A percentile compares a stretch with the other conserved stretches of the same genome.
Evolutionary conservation across 2,888 invertebrate species (phyloP).

Genomic region (Holacanthella duospinosa): DNA sequence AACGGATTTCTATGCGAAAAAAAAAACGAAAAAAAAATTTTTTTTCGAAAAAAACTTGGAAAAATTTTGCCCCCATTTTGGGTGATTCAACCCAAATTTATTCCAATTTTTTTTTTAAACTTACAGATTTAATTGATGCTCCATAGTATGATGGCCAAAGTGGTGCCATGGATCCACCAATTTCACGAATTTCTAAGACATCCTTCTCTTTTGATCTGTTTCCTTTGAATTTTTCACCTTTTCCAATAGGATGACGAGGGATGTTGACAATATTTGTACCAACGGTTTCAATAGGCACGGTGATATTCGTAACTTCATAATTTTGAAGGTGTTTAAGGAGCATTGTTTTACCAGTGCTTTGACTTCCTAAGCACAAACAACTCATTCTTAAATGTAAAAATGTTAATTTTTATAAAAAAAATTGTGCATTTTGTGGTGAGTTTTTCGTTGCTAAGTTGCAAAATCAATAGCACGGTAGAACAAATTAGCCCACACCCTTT

Average conservation of each 20-base stretch:
- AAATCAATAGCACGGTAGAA: background rate
- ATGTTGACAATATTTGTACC: constrained; percentile 67
- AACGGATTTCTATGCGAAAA: too few relatives aligned
- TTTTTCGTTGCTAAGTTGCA: background rate
- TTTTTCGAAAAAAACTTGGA: background rate
- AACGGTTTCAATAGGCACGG: constrained; percentile 66
- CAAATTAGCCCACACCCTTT: background rate
- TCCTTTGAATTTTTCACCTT: constrained; percentile 43
- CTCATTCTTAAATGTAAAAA: background rate
- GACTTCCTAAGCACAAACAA: constrained; percentile 62
- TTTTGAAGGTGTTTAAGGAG: constrained; percentile 63
- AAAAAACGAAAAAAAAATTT: too few relatives aligned
- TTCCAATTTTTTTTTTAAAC: background rate
- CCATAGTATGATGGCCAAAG: constrained; percentile 65
- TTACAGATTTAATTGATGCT: constrained; percentile 11
- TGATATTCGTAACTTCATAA: constrained; percentile 54
- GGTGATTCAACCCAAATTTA: background rate
- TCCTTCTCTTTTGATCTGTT: too few relatives aligned
- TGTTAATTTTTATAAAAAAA: background rate
- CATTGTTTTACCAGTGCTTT: constrained; percentile 69
- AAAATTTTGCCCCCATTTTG: background rate
- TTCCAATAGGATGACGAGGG: constrained; percentile 41
- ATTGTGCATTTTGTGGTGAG: background rate
- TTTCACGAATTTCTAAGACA: constrained; percentile 53
- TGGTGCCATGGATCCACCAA: constrained; percentile 72